Conservation (phyloP, 2,888 invertebrate genomes). For the Myathropa florea region DNA sequence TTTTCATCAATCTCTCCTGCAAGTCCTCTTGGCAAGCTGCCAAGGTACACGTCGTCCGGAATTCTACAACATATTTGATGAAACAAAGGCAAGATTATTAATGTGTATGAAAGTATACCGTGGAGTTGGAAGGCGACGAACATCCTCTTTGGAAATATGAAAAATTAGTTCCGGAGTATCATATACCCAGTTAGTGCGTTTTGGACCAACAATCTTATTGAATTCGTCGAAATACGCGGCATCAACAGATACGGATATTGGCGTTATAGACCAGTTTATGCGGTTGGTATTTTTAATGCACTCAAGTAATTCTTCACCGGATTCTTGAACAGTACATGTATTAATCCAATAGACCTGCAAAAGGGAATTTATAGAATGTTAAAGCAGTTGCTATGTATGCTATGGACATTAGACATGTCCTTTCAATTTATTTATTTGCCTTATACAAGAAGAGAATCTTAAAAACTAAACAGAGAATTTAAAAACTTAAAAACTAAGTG, state of each 20-base stretch:
- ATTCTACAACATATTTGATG: neutral
- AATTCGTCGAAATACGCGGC: constrained; percentile 24
- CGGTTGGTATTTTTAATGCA: constrained; percentile 45
- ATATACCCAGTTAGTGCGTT: constrained; percentile 43
- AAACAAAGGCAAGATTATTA: neutral
- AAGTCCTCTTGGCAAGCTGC: constrained; percentile 8
- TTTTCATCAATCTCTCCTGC: constrained; percentile 48
- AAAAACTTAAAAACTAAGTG: no score
- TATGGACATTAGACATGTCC: no score
- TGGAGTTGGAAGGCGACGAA: constrained; percentile 7
- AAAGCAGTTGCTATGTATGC: no score
- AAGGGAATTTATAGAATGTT: no score
- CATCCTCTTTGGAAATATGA: constrained; percentile 39
- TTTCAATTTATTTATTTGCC: no score
- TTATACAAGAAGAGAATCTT: no score
- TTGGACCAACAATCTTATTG: constrained; percentile 29
- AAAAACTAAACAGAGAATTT: no score
- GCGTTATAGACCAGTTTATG: constrained; percentile 49
- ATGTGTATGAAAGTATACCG: constrained; percentile 1
- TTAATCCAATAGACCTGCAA: constrained; percentile 60
- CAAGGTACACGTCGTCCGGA: constrained; percentile 21
- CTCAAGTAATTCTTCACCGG: constrained; percentile 49
- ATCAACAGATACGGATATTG: constrained; percentile 49
- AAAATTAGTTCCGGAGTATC: constrained; percentile 38
- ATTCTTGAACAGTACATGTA: constrained; percentile 38